Base-by-base conservation (phyloP, 1,140 invertebrate species). In the Wiebesia pumilae region DNA sequence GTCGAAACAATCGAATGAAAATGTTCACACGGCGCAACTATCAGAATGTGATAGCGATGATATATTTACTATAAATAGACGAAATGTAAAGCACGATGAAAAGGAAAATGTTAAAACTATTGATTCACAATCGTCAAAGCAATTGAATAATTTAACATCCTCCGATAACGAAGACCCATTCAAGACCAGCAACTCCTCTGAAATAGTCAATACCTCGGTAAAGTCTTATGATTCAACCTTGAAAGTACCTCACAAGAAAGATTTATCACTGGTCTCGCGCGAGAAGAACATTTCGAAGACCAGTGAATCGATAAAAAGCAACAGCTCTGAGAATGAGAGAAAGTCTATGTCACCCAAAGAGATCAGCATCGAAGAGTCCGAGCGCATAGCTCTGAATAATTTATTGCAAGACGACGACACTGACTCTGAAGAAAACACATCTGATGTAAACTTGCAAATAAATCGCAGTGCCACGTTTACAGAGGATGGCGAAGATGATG, bases 11-110 rank as follows among this genome's bases (percentile, higher is more conserved):
- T 38, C 21, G 4, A 38, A 67, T 4, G 27, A 88, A 81, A 0
- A 24, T 16, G 43, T 14, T 35, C 27, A 27, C 7, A 27, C 30
- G n/a, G 40, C 27, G 35, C 19, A 86, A 21, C 87, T 90, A 3
- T 92, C 91, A 0, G 91, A 91, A 16, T 91, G 90, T 75, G 91
- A 91, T 69, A 90, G 83, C 35, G 88, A 89, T 0, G 75, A 91
- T 84, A 90, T 92, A 82, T 92, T 92, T 89, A 90, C 90, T n/a
- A 85, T 35, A 3, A 62, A 88, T 43, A 89, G 90, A 78, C n/a
- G 24, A 10, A 84, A 75, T 71, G 65, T 1, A 33, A 73, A 80
- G 30, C 1, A 27, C 27, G 27, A 62, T 7, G 27, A 62, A 27
- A 24, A 62, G 6, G 10, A 62, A 4, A 62, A 27, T 24, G 3